phyloP scores from a whole-genome alignment of 2,888 invertebrate species.

The Dermolepida albohirtum region DNA sequence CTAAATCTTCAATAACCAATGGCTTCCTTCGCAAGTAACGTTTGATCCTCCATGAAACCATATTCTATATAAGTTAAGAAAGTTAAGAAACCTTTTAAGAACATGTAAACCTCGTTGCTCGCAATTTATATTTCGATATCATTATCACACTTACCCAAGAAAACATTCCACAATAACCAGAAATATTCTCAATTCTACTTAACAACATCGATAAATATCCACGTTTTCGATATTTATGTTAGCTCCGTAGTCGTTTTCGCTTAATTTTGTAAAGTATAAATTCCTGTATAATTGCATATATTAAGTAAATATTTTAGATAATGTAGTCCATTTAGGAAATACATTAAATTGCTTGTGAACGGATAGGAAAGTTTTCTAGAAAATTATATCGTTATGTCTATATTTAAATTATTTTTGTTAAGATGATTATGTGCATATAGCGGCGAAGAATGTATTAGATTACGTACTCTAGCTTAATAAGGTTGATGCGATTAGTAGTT shows the following conservation, averaged over 20 bases:
- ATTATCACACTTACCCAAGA: slow-evolving; percentile 20
- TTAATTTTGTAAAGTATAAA: slow-evolving; percentile 19
- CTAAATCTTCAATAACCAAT: not conserved
- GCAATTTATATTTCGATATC: slow-evolving; percentile 22
- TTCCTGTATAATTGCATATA: slow-evolving; percentile 7
- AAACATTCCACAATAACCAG: not conserved
- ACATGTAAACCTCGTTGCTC: not conserved
- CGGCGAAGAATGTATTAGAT: no score
- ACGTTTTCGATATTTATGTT: slow-evolving; percentile 8
- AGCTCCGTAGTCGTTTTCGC: slow-evolving; percentile 2
- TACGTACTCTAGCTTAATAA: no score
- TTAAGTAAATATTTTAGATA: slow-evolving; percentile 24
- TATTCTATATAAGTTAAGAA: not conserved
- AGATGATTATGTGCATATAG: no score
- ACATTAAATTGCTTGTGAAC: slow-evolving; percentile 1
- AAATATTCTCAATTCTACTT: slow-evolving; percentile 26
- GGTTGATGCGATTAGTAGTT: no score
- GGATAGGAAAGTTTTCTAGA: not conserved
- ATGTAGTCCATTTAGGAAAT: slow-evolving; percentile 9
- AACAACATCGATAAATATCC: slow-evolving; percentile 11
- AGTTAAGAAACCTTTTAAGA: slow-evolving; percentile 10
- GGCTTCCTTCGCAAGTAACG: not conserved
- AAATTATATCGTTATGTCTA: no score
- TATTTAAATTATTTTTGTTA: no score
- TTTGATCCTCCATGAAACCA: not conserved